Percentiles rank a stretch among this genome's conserved stretches.
These are phyloP conservation scores for Balanococcus diminutus DNA, from an alignment of 2,888 invertebrate species.

Conservation along the genomic window DNA sequence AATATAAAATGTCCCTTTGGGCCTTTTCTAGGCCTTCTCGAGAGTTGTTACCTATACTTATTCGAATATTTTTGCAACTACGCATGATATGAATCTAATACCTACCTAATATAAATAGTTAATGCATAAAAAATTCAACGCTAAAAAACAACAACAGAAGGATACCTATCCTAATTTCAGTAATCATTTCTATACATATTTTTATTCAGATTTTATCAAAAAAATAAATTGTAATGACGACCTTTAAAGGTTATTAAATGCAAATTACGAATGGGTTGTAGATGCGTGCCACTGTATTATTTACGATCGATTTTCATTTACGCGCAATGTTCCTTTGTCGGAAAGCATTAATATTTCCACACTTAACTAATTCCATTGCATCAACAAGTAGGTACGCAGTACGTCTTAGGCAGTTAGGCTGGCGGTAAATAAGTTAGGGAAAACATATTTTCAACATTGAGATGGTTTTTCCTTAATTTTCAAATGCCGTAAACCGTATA, in stretches of 20 bases:
- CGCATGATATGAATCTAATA: too few species aligned
- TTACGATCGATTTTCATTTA: constrained; percentile 19
- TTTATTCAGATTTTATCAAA: background rate
- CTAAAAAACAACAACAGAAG: too few species aligned
- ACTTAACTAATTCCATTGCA: background rate
- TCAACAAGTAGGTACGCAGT: background rate
- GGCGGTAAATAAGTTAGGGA: background rate
- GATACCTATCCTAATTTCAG: too few species aligned
- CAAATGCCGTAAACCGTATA: background rate
- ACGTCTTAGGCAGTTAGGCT: too few species aligned
- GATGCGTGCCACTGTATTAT: background rate
- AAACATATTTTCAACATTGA: background rate
- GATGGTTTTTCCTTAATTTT: background rate
- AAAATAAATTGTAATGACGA: background rate
- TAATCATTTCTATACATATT: too few species aligned
- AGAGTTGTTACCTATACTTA: too few species aligned
- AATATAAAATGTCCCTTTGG: too few species aligned
- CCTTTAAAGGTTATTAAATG: background rate
- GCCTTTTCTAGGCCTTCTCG: too few species aligned
- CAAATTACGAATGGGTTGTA: background rate
- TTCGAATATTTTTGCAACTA: too few species aligned
- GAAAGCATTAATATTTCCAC: background rate
- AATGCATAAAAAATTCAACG: too few species aligned
- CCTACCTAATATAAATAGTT: too few species aligned
- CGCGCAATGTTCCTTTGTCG: background rate